Percentiles rank a stretch among this genome's conserved stretches.
Conservation (phyloP, 2,888 invertebrate genomes). For the Ectemnius continuus region DNA sequence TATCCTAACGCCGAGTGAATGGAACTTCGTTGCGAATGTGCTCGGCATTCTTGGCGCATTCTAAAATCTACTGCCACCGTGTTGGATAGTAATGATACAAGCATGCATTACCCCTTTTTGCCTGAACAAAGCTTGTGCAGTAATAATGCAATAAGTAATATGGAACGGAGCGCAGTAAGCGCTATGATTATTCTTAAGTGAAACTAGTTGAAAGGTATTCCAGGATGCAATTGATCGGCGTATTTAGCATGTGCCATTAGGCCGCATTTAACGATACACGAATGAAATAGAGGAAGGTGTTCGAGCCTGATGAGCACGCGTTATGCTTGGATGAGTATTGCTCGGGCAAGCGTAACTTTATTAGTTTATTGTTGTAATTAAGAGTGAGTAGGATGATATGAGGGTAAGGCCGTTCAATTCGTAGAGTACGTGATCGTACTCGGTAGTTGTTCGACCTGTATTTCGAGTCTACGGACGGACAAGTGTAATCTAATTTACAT, state of each 20-base stretch:
- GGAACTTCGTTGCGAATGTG: conserved; percentile 10
- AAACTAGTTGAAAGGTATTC: conserved; percentile 1
- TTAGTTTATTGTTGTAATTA: no score
- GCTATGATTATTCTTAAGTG: conserved; percentile 3
- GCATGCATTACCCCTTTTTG: not conserved
- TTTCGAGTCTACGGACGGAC: not conserved
- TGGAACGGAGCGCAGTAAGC: not conserved
- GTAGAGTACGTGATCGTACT: no score
- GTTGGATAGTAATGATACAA: not conserved
- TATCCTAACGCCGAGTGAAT: not conserved
- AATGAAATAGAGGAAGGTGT: no score
- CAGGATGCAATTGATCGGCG: not conserved
- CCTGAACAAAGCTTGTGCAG: not conserved
- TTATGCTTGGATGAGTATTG: no score
- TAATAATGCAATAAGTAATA: not conserved
- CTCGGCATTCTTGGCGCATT: conserved; percentile 7
- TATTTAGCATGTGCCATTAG: not conserved
- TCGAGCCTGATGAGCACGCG: no score
- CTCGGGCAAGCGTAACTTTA: no score
- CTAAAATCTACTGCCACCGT: no score
- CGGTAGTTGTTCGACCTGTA: conserved; percentile 8
- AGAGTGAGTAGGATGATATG: no score
- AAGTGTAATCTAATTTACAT: conserved; percentile 36
- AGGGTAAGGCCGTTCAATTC: no score
- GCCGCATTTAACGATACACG: not conserved